phyloP scores from a whole-genome alignment of 2,797 vertebrate species.

The Sphaeramia orbicularis region DNA sequence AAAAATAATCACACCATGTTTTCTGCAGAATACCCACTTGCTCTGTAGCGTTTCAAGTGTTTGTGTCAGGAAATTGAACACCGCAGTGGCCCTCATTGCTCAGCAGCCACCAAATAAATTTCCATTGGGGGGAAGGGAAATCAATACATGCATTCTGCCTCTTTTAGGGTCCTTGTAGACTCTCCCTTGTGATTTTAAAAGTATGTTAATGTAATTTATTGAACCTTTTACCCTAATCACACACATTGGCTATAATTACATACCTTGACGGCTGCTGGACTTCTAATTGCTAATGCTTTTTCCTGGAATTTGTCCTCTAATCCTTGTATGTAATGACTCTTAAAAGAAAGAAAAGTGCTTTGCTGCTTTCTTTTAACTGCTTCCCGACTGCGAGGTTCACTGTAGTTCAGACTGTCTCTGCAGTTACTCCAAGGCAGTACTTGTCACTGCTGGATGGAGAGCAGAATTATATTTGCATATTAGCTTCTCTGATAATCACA shows the following conservation, averaged over 20 bases:
- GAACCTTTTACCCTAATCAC: slow-evolving; percentile 89
- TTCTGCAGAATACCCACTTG: slow-evolving; percentile 51
- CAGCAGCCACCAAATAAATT: slow-evolving; percentile 85
- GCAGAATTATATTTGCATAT: slow-evolving; percentile 15
- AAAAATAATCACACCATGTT: slow-evolving; percentile 41
- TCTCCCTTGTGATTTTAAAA: slow-evolving; percentile 84
- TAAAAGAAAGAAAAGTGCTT: slow-evolving; percentile 77
- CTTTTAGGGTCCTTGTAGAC: slow-evolving; percentile 78
- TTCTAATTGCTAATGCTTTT: slow-evolving; percentile 88
- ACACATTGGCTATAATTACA: slow-evolving; percentile 87
- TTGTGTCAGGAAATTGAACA: slow-evolving; percentile 71
- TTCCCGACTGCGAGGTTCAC: slow-evolving; percentile 22
- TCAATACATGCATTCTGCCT: slow-evolving; percentile 83
- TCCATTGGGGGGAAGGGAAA: slow-evolving; percentile 81
- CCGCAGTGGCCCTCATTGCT: slow-evolving; percentile 70
- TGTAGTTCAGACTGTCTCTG: slow-evolving; percentile 27
- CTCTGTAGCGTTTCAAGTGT: slow-evolving; percentile 56
- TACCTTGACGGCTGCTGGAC: slow-evolving; percentile 81
- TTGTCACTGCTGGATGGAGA: slow-evolving; percentile 20
- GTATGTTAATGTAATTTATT: slow-evolving; percentile 90
- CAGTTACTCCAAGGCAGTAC: slow-evolving; percentile 22
- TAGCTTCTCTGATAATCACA: neutral
- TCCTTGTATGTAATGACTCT: slow-evolving; percentile 78
- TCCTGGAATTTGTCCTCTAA: slow-evolving; percentile 86
- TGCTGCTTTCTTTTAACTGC: slow-evolving; percentile 65